These are phyloP conservation scores for Gila orcuttii DNA, from an alignment of 2,113 vertebrate genomes.

Conservation along the genomic window DNA sequence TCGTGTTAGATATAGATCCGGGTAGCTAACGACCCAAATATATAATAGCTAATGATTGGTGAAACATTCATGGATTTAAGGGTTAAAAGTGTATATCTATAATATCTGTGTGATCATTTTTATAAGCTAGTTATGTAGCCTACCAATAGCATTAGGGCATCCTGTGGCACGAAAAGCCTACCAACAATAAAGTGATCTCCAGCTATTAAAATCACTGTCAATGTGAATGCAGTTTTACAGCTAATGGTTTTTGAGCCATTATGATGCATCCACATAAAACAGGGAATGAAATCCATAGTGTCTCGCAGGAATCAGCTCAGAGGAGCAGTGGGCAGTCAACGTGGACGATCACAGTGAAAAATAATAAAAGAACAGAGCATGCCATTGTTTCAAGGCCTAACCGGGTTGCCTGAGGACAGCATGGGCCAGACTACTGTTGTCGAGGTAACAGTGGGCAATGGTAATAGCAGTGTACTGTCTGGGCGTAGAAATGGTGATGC, in stretches of 20 bases:
- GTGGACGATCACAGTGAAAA: constrained; percentile 3
- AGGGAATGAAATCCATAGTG: background rate
- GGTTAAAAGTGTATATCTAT: background rate
- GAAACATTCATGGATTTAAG: too few relatives aligned
- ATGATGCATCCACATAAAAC: background rate
- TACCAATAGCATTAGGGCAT: background rate
- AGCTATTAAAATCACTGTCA: background rate
- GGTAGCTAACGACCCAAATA: too few relatives aligned
- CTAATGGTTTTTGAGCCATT: background rate
- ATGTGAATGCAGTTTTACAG: background rate
- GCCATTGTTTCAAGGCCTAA: constrained; percentile 43
- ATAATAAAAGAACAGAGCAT: constrained; percentile 23
- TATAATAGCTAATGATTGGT: too few relatives aligned
- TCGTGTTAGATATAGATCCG: too few relatives aligned
- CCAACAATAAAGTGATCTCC: background rate
- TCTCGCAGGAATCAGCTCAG: background rate
- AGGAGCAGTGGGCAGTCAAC: background rate
- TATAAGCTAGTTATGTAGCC: too few relatives aligned
- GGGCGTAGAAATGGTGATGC: constrained; percentile 4
- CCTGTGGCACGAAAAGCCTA: background rate
- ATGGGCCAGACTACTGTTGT: constrained; percentile 47
- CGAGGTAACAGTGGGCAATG: constrained; percentile 48
- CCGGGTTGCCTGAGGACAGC: constrained; percentile 43
- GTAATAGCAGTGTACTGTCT: constrained; percentile 41
- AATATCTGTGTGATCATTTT: background rate